Conservation (phyloP, 2,888 invertebrate genomes). For the Drosophila meridiana region DNA sequence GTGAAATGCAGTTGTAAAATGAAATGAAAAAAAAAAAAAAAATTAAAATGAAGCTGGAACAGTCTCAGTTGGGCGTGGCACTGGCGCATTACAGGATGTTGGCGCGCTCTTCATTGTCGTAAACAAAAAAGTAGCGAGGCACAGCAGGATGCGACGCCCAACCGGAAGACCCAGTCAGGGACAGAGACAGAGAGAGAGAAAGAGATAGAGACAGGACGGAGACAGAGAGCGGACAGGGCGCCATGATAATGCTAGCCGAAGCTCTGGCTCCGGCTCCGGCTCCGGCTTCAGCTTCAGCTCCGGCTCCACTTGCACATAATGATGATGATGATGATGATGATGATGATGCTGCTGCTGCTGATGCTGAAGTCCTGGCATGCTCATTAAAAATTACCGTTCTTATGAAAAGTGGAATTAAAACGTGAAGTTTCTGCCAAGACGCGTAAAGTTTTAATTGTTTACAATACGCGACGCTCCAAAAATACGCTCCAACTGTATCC, state of each 20-base stretch:
- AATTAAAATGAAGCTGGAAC: conserved; percentile 13
- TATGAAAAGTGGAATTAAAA: conserved; percentile 78
- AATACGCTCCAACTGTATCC: conserved; percentile 10
- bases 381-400: conserved; percentile 82
- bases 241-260: conserved; percentile 35
- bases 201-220: conserved; percentile 29
- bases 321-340: conserved; percentile 5
- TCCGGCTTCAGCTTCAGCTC: conserved; percentile 34
- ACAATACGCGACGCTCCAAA: conserved; percentile 75
- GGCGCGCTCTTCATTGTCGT: conserved; percentile 65
- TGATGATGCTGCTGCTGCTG: conserved; percentile 13
- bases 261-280: conserved; percentile 32
- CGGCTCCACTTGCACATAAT: conserved; percentile 26
- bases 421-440: conserved; percentile 59
- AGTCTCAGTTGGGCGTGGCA: conserved; percentile 14
- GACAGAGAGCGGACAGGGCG: conserved; percentile 28
- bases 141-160: conserved; percentile 63
- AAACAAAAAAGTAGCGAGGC: conserved; percentile 67
- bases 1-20: conserved; percentile 73
- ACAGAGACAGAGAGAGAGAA: conserved; percentile 17
- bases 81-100: conserved; percentile 51
- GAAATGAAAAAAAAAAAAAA: conserved; percentile 35
- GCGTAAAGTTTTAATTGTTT: conserved; percentile 78
- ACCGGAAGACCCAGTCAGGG: conserved; percentile 39
- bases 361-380: conserved; percentile 40